Conservation (phyloP, 2,113 vertebrate genomes). For the Lanius ludovicianus region DNA sequence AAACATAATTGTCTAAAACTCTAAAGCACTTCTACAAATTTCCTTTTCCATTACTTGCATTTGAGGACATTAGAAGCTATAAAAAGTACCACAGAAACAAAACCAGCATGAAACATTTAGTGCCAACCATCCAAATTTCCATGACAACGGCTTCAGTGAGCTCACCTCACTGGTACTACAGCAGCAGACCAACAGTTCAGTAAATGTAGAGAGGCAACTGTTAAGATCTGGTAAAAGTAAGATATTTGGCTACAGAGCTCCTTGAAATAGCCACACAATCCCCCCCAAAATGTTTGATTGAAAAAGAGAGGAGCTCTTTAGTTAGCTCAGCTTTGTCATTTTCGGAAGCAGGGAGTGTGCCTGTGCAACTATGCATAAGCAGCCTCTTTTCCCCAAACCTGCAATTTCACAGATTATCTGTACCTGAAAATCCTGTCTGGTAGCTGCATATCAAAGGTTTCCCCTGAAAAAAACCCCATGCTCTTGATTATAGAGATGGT, state of each 20-base stretch:
- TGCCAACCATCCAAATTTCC: conserved; percentile 18
- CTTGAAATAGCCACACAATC: neutral
- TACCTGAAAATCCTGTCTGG: conserved; percentile 44
- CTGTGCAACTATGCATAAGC: neutral
- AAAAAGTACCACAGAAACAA: conserved; percentile 30
- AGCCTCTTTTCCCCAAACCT: neutral
- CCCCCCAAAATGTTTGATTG: rapidly evolving
- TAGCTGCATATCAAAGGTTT: conserved; percentile 10
- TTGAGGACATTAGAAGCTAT: neutral
- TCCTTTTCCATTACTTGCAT: neutral
- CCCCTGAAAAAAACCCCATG: neutral
- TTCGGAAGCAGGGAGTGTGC: neutral
- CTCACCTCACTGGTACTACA: neutral
- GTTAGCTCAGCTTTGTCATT: neutral
- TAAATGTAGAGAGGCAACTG: neutral
- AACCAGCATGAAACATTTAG: conserved; percentile 11
- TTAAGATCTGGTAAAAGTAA: neutral
- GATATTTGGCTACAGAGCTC: neutral
- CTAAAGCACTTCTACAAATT: neutral
- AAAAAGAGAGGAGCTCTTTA: neutral
- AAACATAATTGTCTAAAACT: neutral
- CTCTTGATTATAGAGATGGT: neutral
- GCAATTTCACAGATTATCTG: neutral
- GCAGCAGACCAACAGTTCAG: neutral
- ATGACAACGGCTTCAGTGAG: neutral